phyloP scores from a whole-genome alignment of 2,888 invertebrate genomes.

The Megalurothrips usitatus region DNA sequence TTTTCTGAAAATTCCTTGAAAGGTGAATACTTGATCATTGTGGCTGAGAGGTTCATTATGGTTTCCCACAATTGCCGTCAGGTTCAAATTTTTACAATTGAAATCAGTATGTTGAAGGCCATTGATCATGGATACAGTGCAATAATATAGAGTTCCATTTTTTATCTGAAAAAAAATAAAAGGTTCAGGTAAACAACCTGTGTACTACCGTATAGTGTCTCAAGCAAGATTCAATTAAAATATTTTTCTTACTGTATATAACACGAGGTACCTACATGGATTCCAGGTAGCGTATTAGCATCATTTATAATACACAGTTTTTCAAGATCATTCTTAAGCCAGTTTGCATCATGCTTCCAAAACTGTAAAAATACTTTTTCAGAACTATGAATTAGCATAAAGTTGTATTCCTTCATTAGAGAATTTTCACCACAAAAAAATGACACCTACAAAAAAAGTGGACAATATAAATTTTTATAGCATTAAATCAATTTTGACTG shows the following conservation, averaged over 20 bases:
- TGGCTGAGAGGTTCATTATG: not conserved
- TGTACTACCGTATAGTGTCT: not conserved
- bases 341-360: not conserved
- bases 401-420: conserved; percentile 2
- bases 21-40: not conserved
- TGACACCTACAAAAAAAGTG: not conserved
- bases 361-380: not conserved
- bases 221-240: no score
- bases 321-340: not conserved
- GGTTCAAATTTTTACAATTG: not conserved
- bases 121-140: not conserved
- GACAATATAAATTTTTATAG: not conserved
- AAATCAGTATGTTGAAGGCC: conserved; percentile 1
- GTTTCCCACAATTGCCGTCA: not conserved
- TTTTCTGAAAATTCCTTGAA: conserved; percentile 3
- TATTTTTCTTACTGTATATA: not conserved
- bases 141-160: not conserved
- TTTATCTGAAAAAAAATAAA: not conserved
- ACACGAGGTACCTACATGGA: not conserved
- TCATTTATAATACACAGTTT: not conserved
- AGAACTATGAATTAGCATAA: not conserved
- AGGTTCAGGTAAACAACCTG: not conserved
- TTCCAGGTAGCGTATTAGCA: not conserved
- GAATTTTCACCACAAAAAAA: not conserved
- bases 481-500: not conserved